Conservation (phyloP, 2,888 invertebrate species). For the Eupithecia insigniata region DNA sequence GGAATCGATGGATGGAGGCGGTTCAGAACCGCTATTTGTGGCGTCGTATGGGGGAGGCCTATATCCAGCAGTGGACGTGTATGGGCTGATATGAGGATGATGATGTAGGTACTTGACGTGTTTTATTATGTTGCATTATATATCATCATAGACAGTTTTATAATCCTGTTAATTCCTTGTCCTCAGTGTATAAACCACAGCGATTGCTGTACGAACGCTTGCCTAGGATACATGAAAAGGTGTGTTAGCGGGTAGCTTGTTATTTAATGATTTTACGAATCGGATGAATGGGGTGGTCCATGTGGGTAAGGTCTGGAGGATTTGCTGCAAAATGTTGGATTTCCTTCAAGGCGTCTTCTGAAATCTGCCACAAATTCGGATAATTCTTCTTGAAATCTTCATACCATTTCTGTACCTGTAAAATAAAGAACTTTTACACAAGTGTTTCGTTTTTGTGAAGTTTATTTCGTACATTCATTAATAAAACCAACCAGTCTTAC, state of each 20-base stretch:
- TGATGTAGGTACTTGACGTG: no score
- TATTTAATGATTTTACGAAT: slow-evolving; percentile 79
- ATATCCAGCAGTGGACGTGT: no score
- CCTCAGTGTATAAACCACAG: slow-evolving; percentile 62
- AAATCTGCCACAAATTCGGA: slow-evolving; percentile 89
- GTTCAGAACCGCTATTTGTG: no score
- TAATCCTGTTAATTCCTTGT: slow-evolving; percentile 11
- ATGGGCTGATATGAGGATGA: no score
- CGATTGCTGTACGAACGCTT: slow-evolving; percentile 67
- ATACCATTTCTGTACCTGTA: slow-evolving; percentile 87
- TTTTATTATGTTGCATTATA: background rate
- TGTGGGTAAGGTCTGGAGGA: slow-evolving; percentile 88
- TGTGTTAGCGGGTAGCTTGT: slow-evolving; percentile 57
- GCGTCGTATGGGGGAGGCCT: no score
- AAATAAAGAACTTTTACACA: background rate
- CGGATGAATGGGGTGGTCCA: slow-evolving; percentile 90
- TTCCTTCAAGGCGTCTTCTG: slow-evolving; percentile 87
- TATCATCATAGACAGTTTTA: background rate
- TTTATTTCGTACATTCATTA: background rate
- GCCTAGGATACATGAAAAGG: slow-evolving; percentile 64
- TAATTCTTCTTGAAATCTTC: slow-evolving; percentile 86
- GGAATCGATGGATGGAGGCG: no score
- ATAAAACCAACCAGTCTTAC: no score
- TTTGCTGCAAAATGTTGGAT: slow-evolving; percentile 87
- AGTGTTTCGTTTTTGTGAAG: background rate